A percentile compares a stretch with the other conserved stretches of the same genome.
Evolutionary conservation across 2,797 vertebrate genomes (phyloP).

Genomic region (Leptatherina wallacei): DNA sequence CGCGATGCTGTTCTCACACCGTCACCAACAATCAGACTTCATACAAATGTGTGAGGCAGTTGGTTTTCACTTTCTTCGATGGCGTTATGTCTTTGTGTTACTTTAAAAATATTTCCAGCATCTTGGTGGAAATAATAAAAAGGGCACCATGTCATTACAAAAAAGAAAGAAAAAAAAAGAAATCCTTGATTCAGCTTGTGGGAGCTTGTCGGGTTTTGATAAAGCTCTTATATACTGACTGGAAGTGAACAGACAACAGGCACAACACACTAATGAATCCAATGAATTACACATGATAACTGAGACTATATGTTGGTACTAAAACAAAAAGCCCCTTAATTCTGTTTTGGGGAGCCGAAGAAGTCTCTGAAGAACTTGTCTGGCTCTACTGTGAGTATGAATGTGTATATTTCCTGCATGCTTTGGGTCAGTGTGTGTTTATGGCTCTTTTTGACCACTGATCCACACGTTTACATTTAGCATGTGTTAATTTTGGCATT

Average conservation of each 20-base stretch:
- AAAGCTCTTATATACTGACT: conserved; percentile 20
- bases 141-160: conserved; percentile 3
- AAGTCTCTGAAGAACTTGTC: conserved; percentile 35
- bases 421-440: conserved; percentile 20
- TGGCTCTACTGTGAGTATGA: conserved; percentile 12
- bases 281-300: conserved; percentile 28
- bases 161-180: background rate
- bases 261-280: conserved; percentile 33
- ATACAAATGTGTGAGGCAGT: conserved; percentile 3
- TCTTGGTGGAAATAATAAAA: conserved; percentile 6
- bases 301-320: conserved; percentile 22
- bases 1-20: background rate
- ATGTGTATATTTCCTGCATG: conserved; percentile 25
- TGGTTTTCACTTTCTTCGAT: conserved; percentile 3
- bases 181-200: conserved; percentile 9
- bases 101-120: background rate
- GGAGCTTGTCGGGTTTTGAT: conserved; percentile 9
- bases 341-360: conserved; percentile 35
- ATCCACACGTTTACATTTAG: conserved; percentile 8
- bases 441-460: conserved; percentile 44
- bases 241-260: conserved; percentile 14
- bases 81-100: background rate
- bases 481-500: conserved; percentile 45
- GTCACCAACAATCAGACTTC: conserved; percentile 19
- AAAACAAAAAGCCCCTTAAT: conserved; percentile 22